These are phyloP conservation scores for Lasiurus cinereus DNA, from an alignment of 2,113 vertebrate genomes.

Conservation along the genomic window DNA sequence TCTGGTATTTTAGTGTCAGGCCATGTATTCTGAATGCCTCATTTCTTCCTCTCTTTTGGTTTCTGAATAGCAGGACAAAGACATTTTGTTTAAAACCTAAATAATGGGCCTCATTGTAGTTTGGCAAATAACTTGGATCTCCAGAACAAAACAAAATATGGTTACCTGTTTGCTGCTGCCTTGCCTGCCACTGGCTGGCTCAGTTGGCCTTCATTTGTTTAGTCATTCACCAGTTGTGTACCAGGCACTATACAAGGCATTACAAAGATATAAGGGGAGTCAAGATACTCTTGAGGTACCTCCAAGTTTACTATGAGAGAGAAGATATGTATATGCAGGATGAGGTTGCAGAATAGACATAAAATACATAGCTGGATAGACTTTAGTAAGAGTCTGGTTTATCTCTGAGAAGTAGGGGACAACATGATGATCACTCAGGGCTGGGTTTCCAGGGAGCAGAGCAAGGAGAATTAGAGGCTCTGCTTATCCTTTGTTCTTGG, in stretches of 20 bases:
- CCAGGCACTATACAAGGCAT: background rate
- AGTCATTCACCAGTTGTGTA: background rate
- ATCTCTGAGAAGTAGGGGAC: background rate
- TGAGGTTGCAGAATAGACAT: background rate
- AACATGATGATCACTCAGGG: background rate
- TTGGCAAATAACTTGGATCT: background rate
- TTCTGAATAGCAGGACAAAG: slow-evolving; percentile 37
- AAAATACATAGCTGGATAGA: background rate
- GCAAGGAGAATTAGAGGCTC: background rate
- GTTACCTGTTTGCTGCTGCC: background rate
- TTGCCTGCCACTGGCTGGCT: background rate
- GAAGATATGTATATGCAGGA: background rate
- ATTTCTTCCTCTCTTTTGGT: background rate
- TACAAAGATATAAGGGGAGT: background rate
- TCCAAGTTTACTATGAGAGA: background rate
- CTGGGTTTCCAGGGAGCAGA: background rate
- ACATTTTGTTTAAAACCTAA: slow-evolving; percentile 23
- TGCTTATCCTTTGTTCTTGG: background rate
- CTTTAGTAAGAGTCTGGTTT: background rate
- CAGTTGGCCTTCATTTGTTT: background rate
- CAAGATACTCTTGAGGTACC: background rate
- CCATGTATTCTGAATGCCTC: background rate
- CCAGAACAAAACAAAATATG: background rate
- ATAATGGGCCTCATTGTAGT: slow-evolving; percentile 4
- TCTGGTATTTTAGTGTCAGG: background rate